Evolutionary conservation across 2,797 vertebrate genomes (phyloP).

Genomic region (Eremophila alpestris): DNA sequence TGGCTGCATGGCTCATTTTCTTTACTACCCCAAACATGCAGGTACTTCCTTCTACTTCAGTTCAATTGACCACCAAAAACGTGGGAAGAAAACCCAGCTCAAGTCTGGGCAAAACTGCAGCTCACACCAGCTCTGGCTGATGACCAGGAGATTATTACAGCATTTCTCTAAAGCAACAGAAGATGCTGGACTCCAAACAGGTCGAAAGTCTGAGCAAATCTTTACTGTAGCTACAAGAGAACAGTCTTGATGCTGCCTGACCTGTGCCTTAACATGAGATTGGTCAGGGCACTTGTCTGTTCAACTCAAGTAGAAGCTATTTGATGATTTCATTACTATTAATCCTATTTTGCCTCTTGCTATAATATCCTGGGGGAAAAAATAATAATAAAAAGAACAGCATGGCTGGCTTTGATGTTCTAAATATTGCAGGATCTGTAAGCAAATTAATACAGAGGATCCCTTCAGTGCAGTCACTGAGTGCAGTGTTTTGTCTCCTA

Average conservation of each 20-base stretch:
- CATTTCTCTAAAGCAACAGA: neutral
- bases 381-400: neutral
- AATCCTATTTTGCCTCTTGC: slow-evolving; percentile 30
- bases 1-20: neutral
- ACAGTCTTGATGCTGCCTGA: neutral
- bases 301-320: slow-evolving; percentile 5
- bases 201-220: slow-evolving; percentile 47
- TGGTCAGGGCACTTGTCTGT: neutral
- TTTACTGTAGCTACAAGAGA: slow-evolving; percentile 3
- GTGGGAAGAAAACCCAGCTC: neutral
- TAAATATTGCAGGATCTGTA: slow-evolving; percentile 29
- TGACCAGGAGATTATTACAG: neutral
- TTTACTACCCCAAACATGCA: neutral
- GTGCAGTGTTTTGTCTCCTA: neutral
- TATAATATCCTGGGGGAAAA: neutral
- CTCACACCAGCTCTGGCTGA: neutral
- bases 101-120: neutral
- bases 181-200: neutral
- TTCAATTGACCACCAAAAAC: neutral
- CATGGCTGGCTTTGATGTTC: neutral
- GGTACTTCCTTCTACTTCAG: neutral
- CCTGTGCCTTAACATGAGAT: neutral
- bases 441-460: slow-evolving; percentile 44
- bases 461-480: slow-evolving; percentile 17
- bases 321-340: slow-evolving; percentile 5